Evolutionary conservation across 2,797 vertebrate species (phyloP), one percentile per base, ranked within the genome.

Genomic region (Tapirus indicus): DNA sequence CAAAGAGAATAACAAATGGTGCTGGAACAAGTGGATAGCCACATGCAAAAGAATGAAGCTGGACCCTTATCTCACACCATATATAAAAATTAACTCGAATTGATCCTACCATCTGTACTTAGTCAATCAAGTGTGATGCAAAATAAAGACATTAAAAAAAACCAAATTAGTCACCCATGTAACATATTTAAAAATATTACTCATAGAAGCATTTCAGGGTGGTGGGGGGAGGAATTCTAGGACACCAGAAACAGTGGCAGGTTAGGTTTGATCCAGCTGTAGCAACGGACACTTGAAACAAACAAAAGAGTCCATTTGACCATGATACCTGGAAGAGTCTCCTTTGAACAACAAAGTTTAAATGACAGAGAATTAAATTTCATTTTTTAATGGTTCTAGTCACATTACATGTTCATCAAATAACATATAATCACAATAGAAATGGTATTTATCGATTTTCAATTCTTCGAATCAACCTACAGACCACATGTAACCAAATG

Each of bases 101-200:
- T 91, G 29, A 89, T 62, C 20, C 20, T 86, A 86, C 9, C 32
- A 52, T 60, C 54, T 79, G 17, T 49, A 78, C 1, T 88, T 83
- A 88, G 27, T 84, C 47, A 87, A 92, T 77, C 44, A 91, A 83
- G 20, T 91, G 20, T 83, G 71, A 94, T 80, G 35, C 23, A 84
- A 91, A 91, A 82, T 77, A 83, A 78, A 93, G 49, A 88, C 7
- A 66, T 38, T 62, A 68, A 82, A 71, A 68, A 72, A 83, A 54
- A 69, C 52, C 41, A 68, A 88, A 82, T 32, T 64, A 66, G 56
- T 87, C 41, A 60, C 10, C 11, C 49, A 78, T 87, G 52, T 6
- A 87, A 93, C 32, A n/a, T 56, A 94, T 64, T 91, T 78, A 17
- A 95, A 95, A 87, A 88, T 66, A 91, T 77, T 87, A 97, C 56